Evolutionary conservation across 2,113 vertebrate species (phyloP).

Genomic region (Octodon degus): DNA sequence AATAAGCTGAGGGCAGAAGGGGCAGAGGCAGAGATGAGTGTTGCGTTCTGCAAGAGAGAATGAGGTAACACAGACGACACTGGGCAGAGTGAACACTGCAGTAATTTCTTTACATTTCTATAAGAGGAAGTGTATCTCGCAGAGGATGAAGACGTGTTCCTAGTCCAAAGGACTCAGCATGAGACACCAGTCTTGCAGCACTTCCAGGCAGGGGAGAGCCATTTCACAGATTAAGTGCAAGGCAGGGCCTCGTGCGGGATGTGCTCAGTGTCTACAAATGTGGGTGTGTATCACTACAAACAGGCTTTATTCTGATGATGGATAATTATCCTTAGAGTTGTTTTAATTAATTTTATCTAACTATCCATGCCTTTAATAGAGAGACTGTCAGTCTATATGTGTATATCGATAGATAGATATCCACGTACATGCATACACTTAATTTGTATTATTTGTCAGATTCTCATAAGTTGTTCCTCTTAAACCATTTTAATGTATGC

Average conservation of each 20-base stretch:
- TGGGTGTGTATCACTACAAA: neutral
- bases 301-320: neutral
- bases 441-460: neutral
- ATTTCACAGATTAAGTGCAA: neutral
- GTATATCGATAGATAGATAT: too few relatives aligned
- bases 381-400: neutral
- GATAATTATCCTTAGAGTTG: neutral
- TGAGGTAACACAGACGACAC: neutral
- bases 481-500: neutral
- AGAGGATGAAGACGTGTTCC: conserved; percentile 26
- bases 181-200: neutral
- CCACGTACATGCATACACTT: neutral
- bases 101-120: neutral
- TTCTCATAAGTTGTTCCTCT: conserved; percentile 34
- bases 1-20: neutral
- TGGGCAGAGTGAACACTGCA: neutral
- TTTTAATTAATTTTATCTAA: neutral
- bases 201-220: neutral
- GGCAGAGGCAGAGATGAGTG: neutral
- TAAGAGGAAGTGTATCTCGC: neutral
- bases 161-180: neutral
- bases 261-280: neutral
- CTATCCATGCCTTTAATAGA: neutral
- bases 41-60: neutral
- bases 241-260: neutral